Conservation (phyloP, 2,113 vertebrate genomes). For the Sterna hirundo region DNA sequence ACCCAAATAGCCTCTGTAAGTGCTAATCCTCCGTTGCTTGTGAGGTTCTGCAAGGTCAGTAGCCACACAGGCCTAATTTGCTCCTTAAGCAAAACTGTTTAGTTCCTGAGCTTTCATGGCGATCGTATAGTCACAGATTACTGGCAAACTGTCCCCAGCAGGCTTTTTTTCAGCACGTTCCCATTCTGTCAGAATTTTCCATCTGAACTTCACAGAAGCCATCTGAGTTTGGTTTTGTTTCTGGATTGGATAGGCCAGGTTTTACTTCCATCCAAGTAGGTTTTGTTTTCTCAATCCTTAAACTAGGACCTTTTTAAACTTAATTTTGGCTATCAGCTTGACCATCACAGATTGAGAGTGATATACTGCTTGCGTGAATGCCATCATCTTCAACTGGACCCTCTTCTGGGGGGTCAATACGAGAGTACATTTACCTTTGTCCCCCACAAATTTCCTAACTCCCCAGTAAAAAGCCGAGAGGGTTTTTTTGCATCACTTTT, state of each 20-base stretch:
- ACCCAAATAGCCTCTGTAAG: conserved; percentile 14
- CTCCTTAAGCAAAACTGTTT: neutral
- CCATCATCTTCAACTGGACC: neutral
- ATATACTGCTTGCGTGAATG: neutral
- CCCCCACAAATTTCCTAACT: neutral
- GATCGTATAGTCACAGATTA: neutral
- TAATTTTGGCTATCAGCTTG: neutral
- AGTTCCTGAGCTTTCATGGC: neutral
- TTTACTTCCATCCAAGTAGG: neutral
- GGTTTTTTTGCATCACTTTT: neutral
- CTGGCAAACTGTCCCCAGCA: neutral
- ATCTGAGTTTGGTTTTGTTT: neutral
- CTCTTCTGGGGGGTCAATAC: neutral
- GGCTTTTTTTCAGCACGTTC: neutral
- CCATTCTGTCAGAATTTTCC: neutral
- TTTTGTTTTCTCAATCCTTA: neutral
- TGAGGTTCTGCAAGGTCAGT: neutral
- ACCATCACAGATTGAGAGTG: neutral
- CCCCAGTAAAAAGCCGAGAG: neutral
- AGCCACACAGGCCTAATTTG: neutral
- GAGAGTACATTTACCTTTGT: neutral
- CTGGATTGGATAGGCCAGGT: neutral
- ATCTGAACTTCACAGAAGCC: neutral
- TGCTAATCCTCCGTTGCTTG: neutral
- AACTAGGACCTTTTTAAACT: neutral